These are phyloP conservation scores for Neoascia interrupta DNA, from an alignment of 2,888 invertebrate species.

Conservation along the genomic window DNA sequence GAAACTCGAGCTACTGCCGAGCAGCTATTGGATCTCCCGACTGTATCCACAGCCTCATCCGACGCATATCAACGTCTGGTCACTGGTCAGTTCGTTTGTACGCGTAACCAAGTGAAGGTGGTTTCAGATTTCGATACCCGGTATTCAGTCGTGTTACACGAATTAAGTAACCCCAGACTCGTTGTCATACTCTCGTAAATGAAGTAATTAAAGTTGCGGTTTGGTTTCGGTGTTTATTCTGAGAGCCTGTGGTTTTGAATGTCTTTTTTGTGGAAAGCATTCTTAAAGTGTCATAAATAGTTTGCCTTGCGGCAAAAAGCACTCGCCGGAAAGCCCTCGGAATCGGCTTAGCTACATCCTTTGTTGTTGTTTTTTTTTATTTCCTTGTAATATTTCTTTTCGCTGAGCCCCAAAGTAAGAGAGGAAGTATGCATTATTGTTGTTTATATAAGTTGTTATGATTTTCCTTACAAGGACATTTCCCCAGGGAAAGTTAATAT, in stretches of 20 bases:
- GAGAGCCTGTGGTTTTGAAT: conserved; percentile 18
- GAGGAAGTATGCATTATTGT: no score
- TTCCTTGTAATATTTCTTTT: no score
- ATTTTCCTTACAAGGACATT: conserved; percentile 22
- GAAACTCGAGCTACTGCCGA: no score
- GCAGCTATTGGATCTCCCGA: no score
- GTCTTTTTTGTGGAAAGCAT: neutral
- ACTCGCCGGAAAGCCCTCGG: neutral
- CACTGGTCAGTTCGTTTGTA: conserved; percentile 54
- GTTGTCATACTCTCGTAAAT: conserved; percentile 7
- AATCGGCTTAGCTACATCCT: conserved; percentile 8
- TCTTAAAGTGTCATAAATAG: conserved; percentile 32
- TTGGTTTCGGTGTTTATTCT: neutral
- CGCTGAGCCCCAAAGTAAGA: no score
- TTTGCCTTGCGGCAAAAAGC: neutral
- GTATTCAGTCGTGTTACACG: conserved; percentile 29
- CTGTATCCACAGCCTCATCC: no score
- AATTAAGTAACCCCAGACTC: conserved; percentile 41
- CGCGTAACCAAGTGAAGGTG: conserved; percentile 54
- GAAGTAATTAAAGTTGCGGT: conserved; percentile 49
- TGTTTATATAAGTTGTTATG: neutral
- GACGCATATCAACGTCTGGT: conserved; percentile 35
- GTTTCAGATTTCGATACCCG: conserved; percentile 19
- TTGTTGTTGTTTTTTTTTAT: no score
- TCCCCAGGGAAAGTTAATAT: conserved; percentile 44